Conservation (phyloP, 2,113 vertebrate genomes). For the Puntigrus tetrazona region DNA sequence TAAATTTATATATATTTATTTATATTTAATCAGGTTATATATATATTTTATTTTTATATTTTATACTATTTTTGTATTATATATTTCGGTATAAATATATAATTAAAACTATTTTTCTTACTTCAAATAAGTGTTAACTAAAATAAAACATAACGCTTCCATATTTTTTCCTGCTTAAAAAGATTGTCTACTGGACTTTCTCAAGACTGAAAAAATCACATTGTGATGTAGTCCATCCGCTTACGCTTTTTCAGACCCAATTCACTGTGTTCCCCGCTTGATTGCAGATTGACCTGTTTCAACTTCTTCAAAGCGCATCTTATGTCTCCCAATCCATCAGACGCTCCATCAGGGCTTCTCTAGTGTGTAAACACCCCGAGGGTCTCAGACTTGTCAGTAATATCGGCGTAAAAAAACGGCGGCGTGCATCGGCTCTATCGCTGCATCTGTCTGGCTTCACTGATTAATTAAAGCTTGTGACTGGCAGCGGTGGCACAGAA, state of each 20-base stretch:
- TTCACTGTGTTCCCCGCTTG: background rate
- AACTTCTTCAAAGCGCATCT: background rate
- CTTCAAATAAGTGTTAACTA: background rate
- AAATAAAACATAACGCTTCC: background rate
- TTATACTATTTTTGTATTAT: too few species aligned
- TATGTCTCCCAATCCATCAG: constrained; percentile 7
- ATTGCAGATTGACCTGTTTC: background rate
- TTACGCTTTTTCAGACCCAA: background rate
- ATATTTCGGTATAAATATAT: too few species aligned
- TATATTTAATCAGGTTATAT: too few species aligned
- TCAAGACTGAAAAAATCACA: background rate
- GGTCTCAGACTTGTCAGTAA: constrained; percentile 24
- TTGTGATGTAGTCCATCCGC: background rate
- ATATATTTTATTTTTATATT: too few species aligned
- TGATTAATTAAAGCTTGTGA: constrained; percentile 21
- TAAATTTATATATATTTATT: too few species aligned
- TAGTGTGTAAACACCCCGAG: constrained; percentile 10
- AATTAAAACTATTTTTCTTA: background rate
- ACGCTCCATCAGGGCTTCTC: background rate
- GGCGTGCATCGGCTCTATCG: background rate
- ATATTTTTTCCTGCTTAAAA: background rate
- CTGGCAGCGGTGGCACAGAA: background rate
- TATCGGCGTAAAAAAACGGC: background rate
- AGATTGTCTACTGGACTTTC: background rate
- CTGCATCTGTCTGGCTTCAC: background rate